Evolutionary conservation across 2,113 vertebrate species (phyloP).

Genomic region (Phyllostomus hastatus): DNA sequence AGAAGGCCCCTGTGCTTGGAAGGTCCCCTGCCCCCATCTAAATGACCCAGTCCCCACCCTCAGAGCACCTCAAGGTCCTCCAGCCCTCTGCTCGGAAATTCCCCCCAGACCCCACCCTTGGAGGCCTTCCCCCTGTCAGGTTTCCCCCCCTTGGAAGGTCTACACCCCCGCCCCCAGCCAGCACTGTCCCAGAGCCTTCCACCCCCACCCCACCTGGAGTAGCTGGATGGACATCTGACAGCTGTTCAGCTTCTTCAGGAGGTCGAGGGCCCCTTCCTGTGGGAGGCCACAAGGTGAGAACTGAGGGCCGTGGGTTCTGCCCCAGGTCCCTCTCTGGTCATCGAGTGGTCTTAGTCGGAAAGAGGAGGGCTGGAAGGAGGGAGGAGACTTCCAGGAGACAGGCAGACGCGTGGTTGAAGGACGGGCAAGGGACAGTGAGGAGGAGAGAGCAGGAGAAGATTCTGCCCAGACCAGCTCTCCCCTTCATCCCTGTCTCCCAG

Average conservation of each 20-base stretch:
- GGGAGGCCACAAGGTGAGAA: constrained; percentile 35
- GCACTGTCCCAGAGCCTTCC: background rate
- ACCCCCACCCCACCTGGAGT: constrained; percentile 93
- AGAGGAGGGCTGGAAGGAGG: background rate
- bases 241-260: constrained; percentile 89
- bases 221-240: constrained; percentile 94
- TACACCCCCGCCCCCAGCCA: background rate
- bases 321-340: background rate
- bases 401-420: background rate
- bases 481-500: too few species aligned
- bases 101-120: background rate
- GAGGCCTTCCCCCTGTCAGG: background rate
- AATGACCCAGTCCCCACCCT: background rate
- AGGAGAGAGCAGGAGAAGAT: background rate
- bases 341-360: background rate
- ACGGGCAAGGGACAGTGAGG: background rate
- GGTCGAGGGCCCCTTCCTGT: constrained; percentile 92
- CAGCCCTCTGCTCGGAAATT: background rate
- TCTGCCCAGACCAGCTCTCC: background rate
- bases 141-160: background rate
- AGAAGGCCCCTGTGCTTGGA: background rate
- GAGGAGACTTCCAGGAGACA: background rate
- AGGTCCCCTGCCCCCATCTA: background rate
- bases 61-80: background rate
- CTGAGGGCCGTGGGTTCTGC: background rate